Conservation (phyloP, 2,797 vertebrate species). For the Garrulus glandarius region DNA sequence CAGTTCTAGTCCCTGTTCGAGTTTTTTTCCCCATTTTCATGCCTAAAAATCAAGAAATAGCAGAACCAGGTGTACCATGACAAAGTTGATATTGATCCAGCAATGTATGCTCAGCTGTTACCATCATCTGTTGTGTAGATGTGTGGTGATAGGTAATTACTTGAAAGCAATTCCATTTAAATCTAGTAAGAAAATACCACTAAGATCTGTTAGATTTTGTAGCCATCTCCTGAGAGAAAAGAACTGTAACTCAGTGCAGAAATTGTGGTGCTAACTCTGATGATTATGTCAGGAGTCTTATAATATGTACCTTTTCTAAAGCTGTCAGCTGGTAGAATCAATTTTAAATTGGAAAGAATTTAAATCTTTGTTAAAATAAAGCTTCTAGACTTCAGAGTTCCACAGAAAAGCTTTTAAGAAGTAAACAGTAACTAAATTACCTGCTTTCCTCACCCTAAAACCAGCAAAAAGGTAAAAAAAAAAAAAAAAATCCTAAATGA, state of each 20-base stretch:
- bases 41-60: background rate
- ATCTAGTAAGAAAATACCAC: background rate
- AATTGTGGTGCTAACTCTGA: background rate
- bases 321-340: background rate
- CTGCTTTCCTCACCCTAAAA: background rate
- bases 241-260: background rate
- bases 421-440: background rate
- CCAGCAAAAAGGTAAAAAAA: background rate
- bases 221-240: background rate
- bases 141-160: background rate
- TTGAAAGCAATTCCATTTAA: constrained; percentile 2
- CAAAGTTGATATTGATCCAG: background rate
- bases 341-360: background rate
- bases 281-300: background rate
- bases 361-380: background rate
- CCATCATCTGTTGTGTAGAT: background rate
- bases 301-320: background rate
- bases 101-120: background rate
- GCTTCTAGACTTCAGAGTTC: background rate
- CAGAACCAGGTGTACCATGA: background rate
- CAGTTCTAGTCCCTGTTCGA: background rate
- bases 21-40: background rate
- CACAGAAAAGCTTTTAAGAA: background rate
- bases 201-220: background rate
- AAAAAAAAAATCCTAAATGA: background rate